Base-by-base conservation (phyloP, 2,888 invertebrate species). In the Drosophila tanythrix region DNA sequence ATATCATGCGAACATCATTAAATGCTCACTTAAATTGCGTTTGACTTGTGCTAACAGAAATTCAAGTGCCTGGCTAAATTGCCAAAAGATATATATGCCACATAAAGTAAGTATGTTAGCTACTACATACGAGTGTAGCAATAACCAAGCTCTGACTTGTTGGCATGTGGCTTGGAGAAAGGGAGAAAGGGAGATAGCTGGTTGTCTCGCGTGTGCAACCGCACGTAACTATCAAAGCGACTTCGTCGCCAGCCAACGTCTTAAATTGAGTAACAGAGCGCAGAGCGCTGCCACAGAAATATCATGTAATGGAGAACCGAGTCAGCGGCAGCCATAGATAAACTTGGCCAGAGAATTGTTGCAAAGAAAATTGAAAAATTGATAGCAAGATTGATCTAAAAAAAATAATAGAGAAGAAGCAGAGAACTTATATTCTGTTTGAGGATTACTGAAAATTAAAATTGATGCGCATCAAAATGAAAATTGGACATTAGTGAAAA, bases 221-320 rank as follows among this genome's bases (percentile, higher is more conserved):
- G 76, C 81, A 88, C 73, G 79, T 75, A 83, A 81, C 74, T 87
- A 83, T 79, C 87, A 89, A 76, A 74, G 81, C 60, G 63, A 79
- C 70, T 73, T 71, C 78, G 81, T 65, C 78, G 81, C 62, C 72
- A 63, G 63, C 63, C 55, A 65, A 64, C 77, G 67, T 81, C 81
- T 87, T 79, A 75, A 83, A 87, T 89, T 79, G 75, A 80, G 74
- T 73, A 83, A 87, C 86, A 68, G 73, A 71, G 55, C 74, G 15
- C 52, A 6, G 36, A 36, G 25, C 21, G 31, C 67, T 72, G 52
- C 79, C 84, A 76, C 78, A 73, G 71, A 69, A 79, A 70, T 83
- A 74, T 68, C 79, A 69, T 74, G 70, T 83, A 77, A 53, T 68
- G 27, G 51, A n/a, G 48, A 61, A 25, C 38, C 48, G 31, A 36